Conservation (phyloP, 64 coral and sea anemone species). For the Montipora sp. region DNA sequence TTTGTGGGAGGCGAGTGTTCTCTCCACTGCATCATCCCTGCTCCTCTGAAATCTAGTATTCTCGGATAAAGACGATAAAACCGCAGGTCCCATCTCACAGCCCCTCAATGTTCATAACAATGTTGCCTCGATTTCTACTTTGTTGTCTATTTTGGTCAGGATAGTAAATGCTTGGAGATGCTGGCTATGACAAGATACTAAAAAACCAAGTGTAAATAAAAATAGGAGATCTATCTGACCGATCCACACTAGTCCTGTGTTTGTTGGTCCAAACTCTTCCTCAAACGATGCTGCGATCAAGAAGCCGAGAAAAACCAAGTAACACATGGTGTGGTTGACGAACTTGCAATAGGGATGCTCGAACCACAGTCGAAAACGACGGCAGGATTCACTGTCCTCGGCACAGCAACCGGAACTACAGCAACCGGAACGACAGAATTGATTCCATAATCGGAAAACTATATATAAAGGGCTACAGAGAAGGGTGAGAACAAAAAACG, state of each 20-base stretch:
- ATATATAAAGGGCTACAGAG: not conserved
- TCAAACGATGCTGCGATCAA: slow-evolving; percentile 9
- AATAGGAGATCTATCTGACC: not conserved
- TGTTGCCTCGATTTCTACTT: no score
- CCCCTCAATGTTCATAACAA: no score
- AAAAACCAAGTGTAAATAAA: no score
- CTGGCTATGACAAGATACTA: no score
- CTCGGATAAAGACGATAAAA: no score
- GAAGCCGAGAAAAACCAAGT: slow-evolving; percentile 23
- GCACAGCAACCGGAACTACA: not conserved
- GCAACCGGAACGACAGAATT: not conserved
- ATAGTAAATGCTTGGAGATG: no score
- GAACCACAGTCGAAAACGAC: not conserved
- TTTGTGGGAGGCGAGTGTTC: no score
- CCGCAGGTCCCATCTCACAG: no score
- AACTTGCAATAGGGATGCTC: slow-evolving; percentile 59
- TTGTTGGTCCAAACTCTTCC: not conserved
- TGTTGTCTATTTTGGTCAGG: no score
- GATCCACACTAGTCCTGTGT: not conserved
- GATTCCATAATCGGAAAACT: no score
- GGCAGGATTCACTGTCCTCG: not conserved
- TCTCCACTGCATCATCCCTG: no score
- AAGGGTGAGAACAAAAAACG: not conserved
- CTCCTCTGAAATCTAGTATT: no score
- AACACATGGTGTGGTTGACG: slow-evolving; percentile 44